Evolutionary conservation across 2,797 vertebrate genomes (phyloP), one percentile per base, ranked within the genome.

Genomic region (Perodicticus potto): DNA sequence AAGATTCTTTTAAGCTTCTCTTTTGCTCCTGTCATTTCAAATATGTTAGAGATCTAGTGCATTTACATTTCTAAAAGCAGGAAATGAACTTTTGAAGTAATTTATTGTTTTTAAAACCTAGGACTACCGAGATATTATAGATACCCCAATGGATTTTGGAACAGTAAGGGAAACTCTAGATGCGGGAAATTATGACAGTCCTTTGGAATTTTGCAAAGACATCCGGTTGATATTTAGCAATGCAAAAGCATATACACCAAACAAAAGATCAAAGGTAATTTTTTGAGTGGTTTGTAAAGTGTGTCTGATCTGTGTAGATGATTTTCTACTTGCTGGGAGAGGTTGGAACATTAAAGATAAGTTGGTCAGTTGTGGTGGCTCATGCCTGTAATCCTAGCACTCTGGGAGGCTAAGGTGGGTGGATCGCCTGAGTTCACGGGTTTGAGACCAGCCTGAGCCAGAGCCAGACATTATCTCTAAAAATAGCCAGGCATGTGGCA

Each of bases 231-330:
- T 99, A 98, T 99, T 99, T 98, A 99, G 99, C 90, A 99, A 99
- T 92, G 99, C 99, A 93, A 99, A 99, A 99, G 99, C 99, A 67
- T 99, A 99, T 97, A 99, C 99, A 32, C 99, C 99, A 94, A 99
- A 99, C 98, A 99, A 99, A 97, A 99, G 99, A 85, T 99, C 99
- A 86, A 99, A 99, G 99, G 99, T 99, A 98, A 84, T 63, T 95
- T 73, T 93, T 95, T 74, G 65, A 89, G 1, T 89, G 53, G 22
- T 90, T 92, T 29, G 11, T 93, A 77, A 57, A 45, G 22, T 34
- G 4, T 80, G 23, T 6, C 6, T 92, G 69, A 53, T 29, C 29
- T 92, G 1, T 85, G 5, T 89, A 27, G 80, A 27, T 72, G 32
- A 10, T 92, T 95, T 95, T 78, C 27, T 29, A 25, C 22, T 92